Percentiles rank a stretch among this genome's conserved stretches.
Evolutionary conservation across 2,113 vertebrate genomes (phyloP).

Genomic region (Pipra filicauda): DNA sequence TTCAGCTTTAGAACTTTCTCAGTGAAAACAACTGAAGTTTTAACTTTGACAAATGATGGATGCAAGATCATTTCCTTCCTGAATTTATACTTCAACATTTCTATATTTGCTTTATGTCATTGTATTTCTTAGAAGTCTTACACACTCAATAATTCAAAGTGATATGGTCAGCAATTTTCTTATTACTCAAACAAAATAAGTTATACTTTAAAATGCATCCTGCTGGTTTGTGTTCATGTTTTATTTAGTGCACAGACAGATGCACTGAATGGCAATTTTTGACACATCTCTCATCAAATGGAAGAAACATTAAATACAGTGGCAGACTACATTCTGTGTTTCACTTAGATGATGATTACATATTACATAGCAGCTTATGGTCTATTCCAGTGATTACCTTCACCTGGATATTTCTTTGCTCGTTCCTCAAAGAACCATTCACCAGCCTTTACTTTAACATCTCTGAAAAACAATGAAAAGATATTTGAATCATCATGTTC

Average conservation of each 20-base stretch:
- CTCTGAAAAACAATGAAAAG: constrained; percentile 75
- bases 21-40: background rate
- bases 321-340: background rate
- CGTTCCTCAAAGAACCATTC: constrained; percentile 93
- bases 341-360: background rate
- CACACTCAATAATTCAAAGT: background rate
- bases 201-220: background rate
- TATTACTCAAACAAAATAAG: background rate
- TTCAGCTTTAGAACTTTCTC: background rate
- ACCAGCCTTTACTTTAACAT: constrained; percentile 87
- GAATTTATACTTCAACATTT: background rate
- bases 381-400: constrained; percentile 73
- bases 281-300: background rate
- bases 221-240: background rate
- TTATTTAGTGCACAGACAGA: background rate
- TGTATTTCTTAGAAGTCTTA: background rate
- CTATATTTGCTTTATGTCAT: background rate
- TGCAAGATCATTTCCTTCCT: background rate
- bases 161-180: background rate
- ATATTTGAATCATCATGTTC: background rate
- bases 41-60: background rate
- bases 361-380: background rate
- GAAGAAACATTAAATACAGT: background rate
- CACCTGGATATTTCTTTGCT: constrained; percentile 84
- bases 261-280: background rate